Evolutionary conservation across 2,797 vertebrate species (phyloP), one percentile per base, ranked within the genome.

Genomic region (Aeoliscus strigatus): DNA sequence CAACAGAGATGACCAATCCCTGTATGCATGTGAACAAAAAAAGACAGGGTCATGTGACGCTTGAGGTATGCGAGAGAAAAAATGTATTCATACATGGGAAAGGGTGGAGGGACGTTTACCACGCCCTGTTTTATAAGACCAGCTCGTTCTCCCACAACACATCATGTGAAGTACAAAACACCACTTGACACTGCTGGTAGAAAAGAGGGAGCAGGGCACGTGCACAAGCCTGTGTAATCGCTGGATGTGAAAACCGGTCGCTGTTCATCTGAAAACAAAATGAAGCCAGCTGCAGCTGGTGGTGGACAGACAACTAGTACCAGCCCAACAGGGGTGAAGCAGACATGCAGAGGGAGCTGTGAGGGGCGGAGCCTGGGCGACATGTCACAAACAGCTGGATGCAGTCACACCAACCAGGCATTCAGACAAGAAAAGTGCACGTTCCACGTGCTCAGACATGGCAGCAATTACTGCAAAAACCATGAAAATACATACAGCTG

Each of bases 391-490:
- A n/a, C n/a, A n/a, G n/a, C n/a, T n/a, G n/a, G n/a, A n/a, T n/a
- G n/a, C n/a, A n/a, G n/a, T n/a, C n/a, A n/a, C n/a, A n/a, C n/a
- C n/a, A n/a, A n/a, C n/a, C n/a, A n/a, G n/a, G n/a, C n/a, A n/a
- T n/a, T n/a, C n/a, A n/a, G n/a, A n/a, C n/a, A n/a, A n/a, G n/a
- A n/a, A n/a, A n/a, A n/a, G n/a, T n/a, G n/a, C n/a, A n/a, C n/a
- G n/a, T n/a, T n/a, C n/a, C n/a, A n/a, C 18, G 33, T 16, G 16
- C 32, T 42, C 46, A 33, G 76, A 64, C 53, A 65, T 74, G 59
- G 62, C 27, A 51, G 13, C 53, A 75, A 57, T 72, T 57, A 66
- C n/a, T n/a, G n/a, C n/a, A n/a, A n/a, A n/a, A n/a, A n/a, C n/a
- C n/a, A n/a, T n/a, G n/a, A n/a, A n/a, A n/a, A n/a, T n/a, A n/a